Percentiles rank a stretch among this genome's conserved stretches.
These are phyloP conservation scores for Lamprotornis superbus DNA, from an alignment of 2,113 vertebrate genomes.

Conservation along the genomic window DNA sequence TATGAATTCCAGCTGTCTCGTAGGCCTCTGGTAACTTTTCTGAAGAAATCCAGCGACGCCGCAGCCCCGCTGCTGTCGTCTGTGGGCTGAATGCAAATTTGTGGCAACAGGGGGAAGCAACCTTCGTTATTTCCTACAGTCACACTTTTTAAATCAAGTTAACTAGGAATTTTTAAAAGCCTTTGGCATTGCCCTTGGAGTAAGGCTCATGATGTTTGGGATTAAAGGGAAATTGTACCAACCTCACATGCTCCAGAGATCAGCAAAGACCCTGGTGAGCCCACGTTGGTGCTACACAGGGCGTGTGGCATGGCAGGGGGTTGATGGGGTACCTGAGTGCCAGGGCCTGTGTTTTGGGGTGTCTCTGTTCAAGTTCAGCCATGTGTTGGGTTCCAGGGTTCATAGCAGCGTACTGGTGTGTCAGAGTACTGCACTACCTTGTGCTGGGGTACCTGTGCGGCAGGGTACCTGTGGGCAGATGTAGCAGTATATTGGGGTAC, in stretches of 20 bases:
- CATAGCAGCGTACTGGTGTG: rapidly evolving
- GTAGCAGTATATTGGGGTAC: too few species aligned
- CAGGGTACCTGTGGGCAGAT: too few species aligned
- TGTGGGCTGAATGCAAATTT: background rate
- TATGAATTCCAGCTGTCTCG: constrained; percentile 46
- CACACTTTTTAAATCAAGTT: background rate
- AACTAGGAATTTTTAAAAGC: background rate
- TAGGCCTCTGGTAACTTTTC: background rate
- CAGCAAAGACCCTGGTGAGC: rapidly evolving
- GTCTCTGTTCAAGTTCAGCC: background rate
- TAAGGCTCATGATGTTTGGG: background rate
- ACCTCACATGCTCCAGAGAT: background rate
- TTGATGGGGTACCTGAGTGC: background rate
- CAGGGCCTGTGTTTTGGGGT: background rate
- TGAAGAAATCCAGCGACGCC: background rate
- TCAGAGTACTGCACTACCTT: background rate
- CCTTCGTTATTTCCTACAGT: background rate
- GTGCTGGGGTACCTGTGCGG: background rate
- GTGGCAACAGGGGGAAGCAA: background rate
- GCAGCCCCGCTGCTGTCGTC: background rate
- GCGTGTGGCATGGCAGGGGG: rapidly evolving
- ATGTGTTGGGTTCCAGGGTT: too few species aligned
- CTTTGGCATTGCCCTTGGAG: background rate
- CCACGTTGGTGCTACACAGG: rapidly evolving
- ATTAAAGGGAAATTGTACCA: background rate